These are phyloP conservation scores for Neofelis nebulosa DNA, from an alignment of 2,113 vertebrate genomes.

Conservation along the genomic window DNA sequence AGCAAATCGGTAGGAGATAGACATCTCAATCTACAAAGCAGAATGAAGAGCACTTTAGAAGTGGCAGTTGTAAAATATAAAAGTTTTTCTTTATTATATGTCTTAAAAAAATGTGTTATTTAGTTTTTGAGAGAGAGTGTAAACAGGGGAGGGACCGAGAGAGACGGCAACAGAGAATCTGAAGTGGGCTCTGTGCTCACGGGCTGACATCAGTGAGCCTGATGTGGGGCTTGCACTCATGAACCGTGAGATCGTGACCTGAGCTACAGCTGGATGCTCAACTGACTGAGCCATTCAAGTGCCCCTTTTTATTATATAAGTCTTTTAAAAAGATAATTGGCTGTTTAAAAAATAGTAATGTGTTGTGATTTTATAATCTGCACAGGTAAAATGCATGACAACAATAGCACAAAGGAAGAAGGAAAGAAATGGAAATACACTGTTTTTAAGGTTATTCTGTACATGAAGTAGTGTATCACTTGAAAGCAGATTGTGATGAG, in stretches of 20 bases:
- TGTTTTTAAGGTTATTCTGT: background rate
- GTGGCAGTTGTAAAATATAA: background rate
- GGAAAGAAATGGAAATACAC: background rate
- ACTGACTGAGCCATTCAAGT: too few relatives aligned
- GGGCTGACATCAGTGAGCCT: too few relatives aligned
- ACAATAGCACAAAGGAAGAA: accelerated
- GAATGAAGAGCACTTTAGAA: background rate
- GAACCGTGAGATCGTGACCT: too few relatives aligned
- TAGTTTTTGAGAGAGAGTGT: too few relatives aligned
- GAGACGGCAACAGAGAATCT: too few relatives aligned
- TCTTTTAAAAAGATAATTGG: background rate
- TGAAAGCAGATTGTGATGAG: background rate
- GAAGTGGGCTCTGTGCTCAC: too few relatives aligned
- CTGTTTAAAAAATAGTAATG: background rate
- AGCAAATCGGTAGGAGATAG: background rate
- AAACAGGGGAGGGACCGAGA: too few relatives aligned
- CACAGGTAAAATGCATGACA: background rate
- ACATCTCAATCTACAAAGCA: background rate
- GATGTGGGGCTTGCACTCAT: too few relatives aligned
- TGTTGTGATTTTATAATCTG: background rate
- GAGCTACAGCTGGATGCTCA: too few relatives aligned
- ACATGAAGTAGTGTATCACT: accelerated
- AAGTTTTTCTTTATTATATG: background rate
- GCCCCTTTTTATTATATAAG: background rate
- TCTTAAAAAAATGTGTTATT: background rate